Conservation (phyloP, 2,113 vertebrate species). For the Ceratotherium simum region DNA sequence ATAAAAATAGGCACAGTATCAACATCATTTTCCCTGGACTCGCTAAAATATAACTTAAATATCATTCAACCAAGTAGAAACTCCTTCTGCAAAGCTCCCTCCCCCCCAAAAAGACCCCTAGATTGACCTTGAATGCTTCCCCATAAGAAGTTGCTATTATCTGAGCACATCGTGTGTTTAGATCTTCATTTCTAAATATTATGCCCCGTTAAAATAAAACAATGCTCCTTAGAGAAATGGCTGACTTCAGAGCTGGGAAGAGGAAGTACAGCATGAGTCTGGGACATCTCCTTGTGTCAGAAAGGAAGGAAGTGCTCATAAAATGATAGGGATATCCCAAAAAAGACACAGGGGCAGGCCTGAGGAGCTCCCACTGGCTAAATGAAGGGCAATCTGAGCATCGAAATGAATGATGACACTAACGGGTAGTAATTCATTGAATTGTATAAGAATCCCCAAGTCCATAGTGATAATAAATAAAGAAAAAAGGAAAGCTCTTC, state of each 20-base stretch:
- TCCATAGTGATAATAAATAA: not conserved
- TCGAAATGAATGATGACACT: not conserved
- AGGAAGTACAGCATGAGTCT: not conserved
- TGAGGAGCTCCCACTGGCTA: not conserved
- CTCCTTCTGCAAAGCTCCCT: not conserved
- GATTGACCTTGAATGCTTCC: not conserved
- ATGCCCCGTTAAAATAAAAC: not conserved
- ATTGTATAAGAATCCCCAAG: not conserved
- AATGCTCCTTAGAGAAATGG: not conserved
- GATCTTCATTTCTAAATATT: conserved; percentile 26
- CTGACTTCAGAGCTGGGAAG: not conserved
- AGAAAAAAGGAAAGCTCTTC: not conserved
- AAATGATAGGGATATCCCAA: not conserved
- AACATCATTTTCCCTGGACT: not conserved
- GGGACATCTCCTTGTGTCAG: not conserved
- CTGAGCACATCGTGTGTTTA: not conserved
- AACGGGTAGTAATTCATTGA: not conserved
- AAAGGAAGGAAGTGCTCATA: not conserved
- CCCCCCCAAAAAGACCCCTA: not conserved
- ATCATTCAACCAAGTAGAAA: not conserved
- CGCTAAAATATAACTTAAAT: not conserved
- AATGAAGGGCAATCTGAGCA: not conserved
- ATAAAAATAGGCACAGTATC: not conserved
- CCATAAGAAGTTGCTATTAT: not conserved
- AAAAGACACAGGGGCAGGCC: not conserved